These are phyloP conservation scores for Stramonita haemastoma DNA, from an alignment of 2,888 invertebrate species.

Conservation along the genomic window DNA sequence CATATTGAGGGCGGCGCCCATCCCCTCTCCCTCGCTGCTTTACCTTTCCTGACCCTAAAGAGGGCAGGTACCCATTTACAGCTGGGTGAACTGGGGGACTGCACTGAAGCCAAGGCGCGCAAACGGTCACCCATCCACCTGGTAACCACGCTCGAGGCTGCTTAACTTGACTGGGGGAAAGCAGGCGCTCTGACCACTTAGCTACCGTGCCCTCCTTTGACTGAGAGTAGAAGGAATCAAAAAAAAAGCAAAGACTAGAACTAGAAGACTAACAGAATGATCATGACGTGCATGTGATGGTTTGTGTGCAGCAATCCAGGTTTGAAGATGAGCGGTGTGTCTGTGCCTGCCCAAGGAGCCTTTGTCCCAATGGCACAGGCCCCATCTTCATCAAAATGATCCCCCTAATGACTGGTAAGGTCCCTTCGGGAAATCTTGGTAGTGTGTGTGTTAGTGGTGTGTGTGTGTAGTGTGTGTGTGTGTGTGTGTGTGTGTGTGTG, in stretches of 20 bases:
- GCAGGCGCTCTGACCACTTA: too few relatives aligned
- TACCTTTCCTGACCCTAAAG: too few relatives aligned
- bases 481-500: neutral
- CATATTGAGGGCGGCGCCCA: too few relatives aligned
- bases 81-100: too few relatives aligned
- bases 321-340: constrained; percentile 60
- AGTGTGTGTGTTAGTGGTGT: neutral
- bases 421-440: neutral
- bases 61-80: too few relatives aligned
- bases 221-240: neutral
- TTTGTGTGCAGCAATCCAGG: constrained; percentile 48
- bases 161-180: too few relatives aligned
- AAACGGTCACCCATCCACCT: too few relatives aligned
- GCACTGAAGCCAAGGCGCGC: too few relatives aligned
- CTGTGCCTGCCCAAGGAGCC: constrained; percentile 56
- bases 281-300: neutral
- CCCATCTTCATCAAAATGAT: constrained; percentile 53
- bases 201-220: too few relatives aligned
- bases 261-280: neutral
- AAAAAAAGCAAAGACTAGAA: neutral
- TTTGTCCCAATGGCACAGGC: constrained; percentile 50
- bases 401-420: constrained; percentile 55
- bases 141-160: too few relatives aligned
- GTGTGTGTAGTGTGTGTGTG: neutral
- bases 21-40: too few relatives aligned